phyloP scores from a whole-genome alignment of 35 echinoderm and acorn worm species.

The Ophioderma brevispina region DNA sequence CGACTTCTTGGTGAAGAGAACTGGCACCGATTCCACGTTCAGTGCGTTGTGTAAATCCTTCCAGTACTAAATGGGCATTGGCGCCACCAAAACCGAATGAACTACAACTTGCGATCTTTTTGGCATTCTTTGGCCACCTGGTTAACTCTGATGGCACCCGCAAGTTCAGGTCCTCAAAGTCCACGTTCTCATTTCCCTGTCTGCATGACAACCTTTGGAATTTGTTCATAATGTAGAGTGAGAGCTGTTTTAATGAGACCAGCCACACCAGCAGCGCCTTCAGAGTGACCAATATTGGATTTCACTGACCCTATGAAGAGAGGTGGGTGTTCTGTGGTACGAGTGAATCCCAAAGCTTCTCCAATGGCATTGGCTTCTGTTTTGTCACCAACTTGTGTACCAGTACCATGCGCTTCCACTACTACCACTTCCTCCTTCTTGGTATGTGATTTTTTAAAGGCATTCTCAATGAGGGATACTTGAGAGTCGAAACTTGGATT shows the following conservation, averaged over 20 bases:
- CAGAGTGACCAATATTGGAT: slow-evolving; percentile 91
- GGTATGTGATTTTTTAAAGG: slow-evolving; percentile 67
- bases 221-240: slow-evolving; percentile 75
- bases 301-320: slow-evolving; percentile 91
- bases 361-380: slow-evolving; percentile 94
- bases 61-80: slow-evolving; percentile 91
- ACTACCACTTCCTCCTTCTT: slow-evolving; percentile 73
- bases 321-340: slow-evolving; percentile 75
- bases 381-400: slow-evolving; percentile 89
- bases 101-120: slow-evolving; percentile 79
- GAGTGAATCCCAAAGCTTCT: slow-evolving; percentile 75
- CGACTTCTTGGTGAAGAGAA: slow-evolving; percentile 38
- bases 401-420: slow-evolving; percentile 91
- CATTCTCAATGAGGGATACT: slow-evolving; percentile 70
- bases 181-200: slow-evolving; percentile 85
- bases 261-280: slow-evolving; percentile 85
- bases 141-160: slow-evolving; percentile 83
- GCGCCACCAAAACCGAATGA: slow-evolving; percentile 98
- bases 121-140: slow-evolving; percentile 82
- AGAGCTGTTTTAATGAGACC: slow-evolving; percentile 90
- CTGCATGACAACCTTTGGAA: slow-evolving; percentile 93
- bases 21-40: slow-evolving; percentile 18
- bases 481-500: slow-evolving; percentile 93
- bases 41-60: slow-evolving; percentile 64
- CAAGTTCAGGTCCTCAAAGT: slow-evolving; percentile 77